These are phyloP conservation scores for Spea multiplicata DNA, from an alignment of 2,113 vertebrate species.

Conservation along the genomic window DNA sequence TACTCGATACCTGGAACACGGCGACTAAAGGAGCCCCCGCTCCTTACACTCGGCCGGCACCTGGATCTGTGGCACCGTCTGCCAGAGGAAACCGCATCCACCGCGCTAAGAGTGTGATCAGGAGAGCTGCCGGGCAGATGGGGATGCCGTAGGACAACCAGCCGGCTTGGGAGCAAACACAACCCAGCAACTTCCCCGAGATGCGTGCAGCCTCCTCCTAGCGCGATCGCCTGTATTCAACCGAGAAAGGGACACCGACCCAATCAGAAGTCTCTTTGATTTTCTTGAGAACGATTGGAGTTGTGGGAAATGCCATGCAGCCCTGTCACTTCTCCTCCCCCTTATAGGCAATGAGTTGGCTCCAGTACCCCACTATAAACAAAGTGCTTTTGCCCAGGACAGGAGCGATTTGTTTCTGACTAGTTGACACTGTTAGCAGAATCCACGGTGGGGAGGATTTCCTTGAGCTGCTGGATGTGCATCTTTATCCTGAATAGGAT, in stretches of 20 bases:
- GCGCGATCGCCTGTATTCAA: no score
- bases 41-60: not conserved
- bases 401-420: slow-evolving; percentile 9
- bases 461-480: not conserved
- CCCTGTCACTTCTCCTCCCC: slow-evolving; percentile 44
- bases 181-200: slow-evolving; percentile 55
- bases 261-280: slow-evolving; percentile 35
- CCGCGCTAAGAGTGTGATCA: slow-evolving; percentile 4
- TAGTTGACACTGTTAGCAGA: not conserved
- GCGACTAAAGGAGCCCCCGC: not conserved
- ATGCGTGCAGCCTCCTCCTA: slow-evolving; percentile 39
- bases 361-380: slow-evolving; percentile 18
- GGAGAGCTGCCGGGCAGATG: slow-evolving; percentile 49
- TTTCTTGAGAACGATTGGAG: slow-evolving; percentile 29
- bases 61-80: slow-evolving; percentile 19
- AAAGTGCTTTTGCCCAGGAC: slow-evolving; percentile 24
- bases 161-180: slow-evolving; percentile 45
- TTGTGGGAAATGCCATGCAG: slow-evolving; percentile 29
- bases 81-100: slow-evolving; percentile 30
- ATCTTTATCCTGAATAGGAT: not conserved
- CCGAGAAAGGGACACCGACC: slow-evolving; percentile 7
- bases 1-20: not conserved
- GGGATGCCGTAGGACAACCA: slow-evolving; percentile 47
- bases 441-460: not conserved
- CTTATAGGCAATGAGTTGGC: slow-evolving; percentile 21